Percentiles rank a stretch among this genome's conserved stretches.
Evolutionary conservation across 1,140 invertebrate species (phyloP).

Genomic region (Plectrocnemia conspersa): DNA sequence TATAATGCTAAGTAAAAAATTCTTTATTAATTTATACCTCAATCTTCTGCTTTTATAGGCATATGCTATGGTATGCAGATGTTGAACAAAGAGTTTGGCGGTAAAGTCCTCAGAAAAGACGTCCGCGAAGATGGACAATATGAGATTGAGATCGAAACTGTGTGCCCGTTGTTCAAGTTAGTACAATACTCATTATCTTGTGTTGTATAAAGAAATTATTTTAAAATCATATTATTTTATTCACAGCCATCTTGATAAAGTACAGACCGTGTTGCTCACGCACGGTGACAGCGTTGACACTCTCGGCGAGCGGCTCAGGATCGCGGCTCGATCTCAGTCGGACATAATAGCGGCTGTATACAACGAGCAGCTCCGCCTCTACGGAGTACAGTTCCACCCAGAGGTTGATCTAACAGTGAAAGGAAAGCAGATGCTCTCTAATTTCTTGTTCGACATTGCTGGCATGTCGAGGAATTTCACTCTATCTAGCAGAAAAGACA

Average conservation of each 20-base stretch:
- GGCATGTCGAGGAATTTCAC: slow-evolving; percentile 85
- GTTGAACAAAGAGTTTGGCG: slow-evolving; percentile 97
- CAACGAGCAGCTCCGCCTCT: slow-evolving; percentile 86
- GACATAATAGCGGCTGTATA: slow-evolving; percentile 83
- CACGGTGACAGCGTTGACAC: slow-evolving; percentile 95
- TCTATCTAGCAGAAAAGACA: slow-evolving; percentile 78
- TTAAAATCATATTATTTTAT: background rate
- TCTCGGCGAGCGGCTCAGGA: slow-evolving; percentile 80
- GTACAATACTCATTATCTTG: slow-evolving; percentile 40
- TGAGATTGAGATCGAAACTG: slow-evolving; percentile 81
- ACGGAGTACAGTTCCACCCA: slow-evolving; percentile 98
- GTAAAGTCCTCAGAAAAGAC: slow-evolving; percentile 82
- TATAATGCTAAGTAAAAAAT: too few species aligned
- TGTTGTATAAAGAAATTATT: background rate
- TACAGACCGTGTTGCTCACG: slow-evolving; percentile 88
- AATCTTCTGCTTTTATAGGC: slow-evolving; percentile 57
- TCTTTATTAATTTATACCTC: too few species aligned
- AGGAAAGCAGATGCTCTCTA: slow-evolving; percentile 87
- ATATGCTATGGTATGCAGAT: slow-evolving; percentile 99
- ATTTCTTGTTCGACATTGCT: slow-evolving; percentile 91
- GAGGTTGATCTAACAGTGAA: slow-evolving; percentile 93
- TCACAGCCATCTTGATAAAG: slow-evolving; percentile 74
- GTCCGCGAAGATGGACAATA: slow-evolving; percentile 94
- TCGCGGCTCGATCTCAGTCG: slow-evolving; percentile 77
- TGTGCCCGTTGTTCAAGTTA: slow-evolving; percentile 91